phyloP scores from a whole-genome alignment of 2,888 invertebrate genomes.

The Dinocampus coccinellae region DNA sequence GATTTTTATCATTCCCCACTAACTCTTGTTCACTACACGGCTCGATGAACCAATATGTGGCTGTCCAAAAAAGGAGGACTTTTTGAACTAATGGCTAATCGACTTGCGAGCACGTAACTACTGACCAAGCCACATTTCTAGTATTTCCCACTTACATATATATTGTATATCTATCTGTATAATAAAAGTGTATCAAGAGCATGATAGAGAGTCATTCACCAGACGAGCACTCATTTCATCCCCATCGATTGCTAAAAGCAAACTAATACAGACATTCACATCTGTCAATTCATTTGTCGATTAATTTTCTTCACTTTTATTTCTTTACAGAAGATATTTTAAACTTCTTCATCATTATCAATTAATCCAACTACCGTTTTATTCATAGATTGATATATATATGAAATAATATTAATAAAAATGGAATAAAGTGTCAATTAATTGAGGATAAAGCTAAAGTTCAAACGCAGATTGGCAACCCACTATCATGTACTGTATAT shows the following conservation, averaged over 20 bases:
- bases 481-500: neutral
- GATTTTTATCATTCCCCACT: neutral
- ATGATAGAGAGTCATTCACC: slow-evolving; percentile 5
- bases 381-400: neutral
- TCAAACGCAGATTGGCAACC: neutral
- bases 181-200: neutral
- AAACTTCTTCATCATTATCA: neutral
- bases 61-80: slow-evolving; percentile 23
- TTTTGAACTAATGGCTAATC: slow-evolving; percentile 32
- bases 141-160: neutral
- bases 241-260: slow-evolving; percentile 3
- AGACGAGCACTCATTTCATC: slow-evolving; percentile 6
- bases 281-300: neutral
- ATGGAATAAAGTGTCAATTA: slow-evolving; percentile 17
- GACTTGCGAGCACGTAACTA: slow-evolving; percentile 31
- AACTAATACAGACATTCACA: neutral
- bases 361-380: neutral
- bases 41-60: slow-evolving; percentile 20
- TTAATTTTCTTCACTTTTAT: neutral
- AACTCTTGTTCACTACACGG: neutral
- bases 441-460: slow-evolving; percentile 9
- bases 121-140: slow-evolving; percentile 19
- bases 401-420: too few species aligned
- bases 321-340: neutral
- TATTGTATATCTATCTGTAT: too few species aligned